phyloP scores from a whole-genome alignment of 2,797 vertebrate genomes.

The Corythornis leucogaster region DNA sequence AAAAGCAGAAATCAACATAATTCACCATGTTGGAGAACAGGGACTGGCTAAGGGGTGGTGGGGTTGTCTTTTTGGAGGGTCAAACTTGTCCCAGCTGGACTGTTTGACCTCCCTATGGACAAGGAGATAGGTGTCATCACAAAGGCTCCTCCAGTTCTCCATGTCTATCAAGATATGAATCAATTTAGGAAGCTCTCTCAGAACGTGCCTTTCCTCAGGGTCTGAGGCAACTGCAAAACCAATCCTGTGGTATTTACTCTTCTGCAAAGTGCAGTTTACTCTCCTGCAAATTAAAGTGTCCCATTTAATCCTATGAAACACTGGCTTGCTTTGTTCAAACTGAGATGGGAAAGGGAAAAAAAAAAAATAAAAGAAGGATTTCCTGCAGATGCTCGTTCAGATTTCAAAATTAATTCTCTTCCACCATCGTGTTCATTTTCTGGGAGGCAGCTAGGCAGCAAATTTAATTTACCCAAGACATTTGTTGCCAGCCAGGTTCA shows the following conservation, averaged over 20 bases:
- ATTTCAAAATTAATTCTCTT: conserved; percentile 5
- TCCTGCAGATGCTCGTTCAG: background rate
- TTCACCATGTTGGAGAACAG: background rate
- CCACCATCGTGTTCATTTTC: background rate
- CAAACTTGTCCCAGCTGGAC: background rate
- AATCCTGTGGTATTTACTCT: background rate
- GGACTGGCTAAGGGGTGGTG: background rate
- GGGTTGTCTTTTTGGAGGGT: background rate
- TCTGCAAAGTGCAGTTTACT: background rate
- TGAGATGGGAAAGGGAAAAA: background rate
- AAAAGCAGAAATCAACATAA: background rate
- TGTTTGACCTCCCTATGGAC: background rate
- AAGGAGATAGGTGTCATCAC: background rate
- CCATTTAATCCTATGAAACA: background rate
- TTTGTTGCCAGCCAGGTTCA: background rate
- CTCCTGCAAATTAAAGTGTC: background rate
- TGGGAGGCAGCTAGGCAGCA: background rate
- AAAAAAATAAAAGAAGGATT: background rate
- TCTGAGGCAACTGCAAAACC: background rate
- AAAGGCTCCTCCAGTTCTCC: background rate
- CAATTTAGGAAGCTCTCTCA: background rate
- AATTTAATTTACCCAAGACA: background rate
- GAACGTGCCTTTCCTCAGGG: background rate
- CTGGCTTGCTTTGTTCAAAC: background rate
- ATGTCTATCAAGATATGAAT: background rate